Conservation (phyloP, 1,140 invertebrate genomes). For the Alviniconcha marisindica region DNA sequence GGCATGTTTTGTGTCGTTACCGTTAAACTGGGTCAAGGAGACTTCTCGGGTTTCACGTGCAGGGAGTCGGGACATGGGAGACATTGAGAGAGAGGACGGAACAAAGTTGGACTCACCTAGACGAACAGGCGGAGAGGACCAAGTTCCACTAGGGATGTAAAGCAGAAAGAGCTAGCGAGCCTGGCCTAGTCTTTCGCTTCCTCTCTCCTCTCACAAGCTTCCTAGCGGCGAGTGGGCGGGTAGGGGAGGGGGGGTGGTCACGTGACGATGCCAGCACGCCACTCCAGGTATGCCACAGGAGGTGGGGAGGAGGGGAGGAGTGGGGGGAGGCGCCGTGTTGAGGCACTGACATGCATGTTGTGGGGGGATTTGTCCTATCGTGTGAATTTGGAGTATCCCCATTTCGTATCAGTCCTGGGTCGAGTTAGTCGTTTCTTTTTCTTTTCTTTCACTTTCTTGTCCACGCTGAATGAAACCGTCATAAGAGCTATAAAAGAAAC, state of each 20-base stretch:
- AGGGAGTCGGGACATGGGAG: neutral
- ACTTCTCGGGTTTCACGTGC: neutral
- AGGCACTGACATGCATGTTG: neutral
- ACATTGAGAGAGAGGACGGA: neutral
- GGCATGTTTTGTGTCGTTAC: too few species aligned
- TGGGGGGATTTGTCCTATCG: neutral
- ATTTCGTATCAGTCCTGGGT: too few species aligned
- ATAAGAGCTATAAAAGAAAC: too few species aligned
- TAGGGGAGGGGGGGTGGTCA: neutral
- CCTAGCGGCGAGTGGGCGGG: constrained; percentile 13
- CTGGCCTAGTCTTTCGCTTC: neutral
- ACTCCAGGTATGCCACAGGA: constrained; percentile 1
- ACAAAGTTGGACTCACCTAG: neutral
- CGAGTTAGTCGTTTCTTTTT: too few species aligned
- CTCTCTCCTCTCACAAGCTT: neutral
- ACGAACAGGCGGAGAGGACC: constrained; percentile 17
- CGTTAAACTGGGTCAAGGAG: too few species aligned
- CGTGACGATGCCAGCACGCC: constrained; percentile 3
- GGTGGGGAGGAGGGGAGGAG: neutral
- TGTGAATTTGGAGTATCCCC: too few species aligned
- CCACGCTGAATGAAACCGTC: too few species aligned
- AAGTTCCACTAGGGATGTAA: constrained; percentile 1
- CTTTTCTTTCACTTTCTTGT: too few species aligned
- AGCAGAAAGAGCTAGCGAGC: neutral
- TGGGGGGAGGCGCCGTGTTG: neutral